These are phyloP conservation scores for Hyles vespertilio DNA, from an alignment of 1,140 invertebrate species.

Conservation along the genomic window DNA sequence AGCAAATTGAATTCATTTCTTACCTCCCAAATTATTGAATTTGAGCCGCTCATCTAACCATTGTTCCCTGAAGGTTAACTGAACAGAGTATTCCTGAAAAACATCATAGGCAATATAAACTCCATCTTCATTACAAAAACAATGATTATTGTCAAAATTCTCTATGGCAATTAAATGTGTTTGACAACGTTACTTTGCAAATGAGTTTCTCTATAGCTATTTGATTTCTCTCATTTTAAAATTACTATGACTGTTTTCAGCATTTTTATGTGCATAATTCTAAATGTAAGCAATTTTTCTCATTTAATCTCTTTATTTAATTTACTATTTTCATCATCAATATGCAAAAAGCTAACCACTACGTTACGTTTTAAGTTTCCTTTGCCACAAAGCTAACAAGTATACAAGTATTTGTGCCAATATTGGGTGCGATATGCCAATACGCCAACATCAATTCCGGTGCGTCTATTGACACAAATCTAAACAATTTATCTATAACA, in stretches of 20 bases:
- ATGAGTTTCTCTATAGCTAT: too few species aligned
- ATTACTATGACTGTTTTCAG: too few species aligned
- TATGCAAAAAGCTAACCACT: too few species aligned
- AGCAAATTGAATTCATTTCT: slow-evolving; percentile 25
- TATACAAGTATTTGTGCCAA: slow-evolving; percentile 24
- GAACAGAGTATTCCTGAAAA: slow-evolving; percentile 94
- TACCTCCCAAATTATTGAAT: slow-evolving; percentile 91
- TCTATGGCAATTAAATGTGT: too few species aligned
- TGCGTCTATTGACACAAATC: slow-evolving; percentile 32
- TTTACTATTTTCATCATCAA: too few species aligned
- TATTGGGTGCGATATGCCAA: slow-evolving; percentile 9
- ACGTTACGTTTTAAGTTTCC: slow-evolving; percentile 2
- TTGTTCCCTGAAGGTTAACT: slow-evolving; percentile 96
- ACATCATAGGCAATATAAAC: slow-evolving; percentile 15
- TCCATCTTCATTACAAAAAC: not conserved
- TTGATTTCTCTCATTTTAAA: too few species aligned
- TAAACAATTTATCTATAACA: slow-evolving; percentile 17
- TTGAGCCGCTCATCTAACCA: slow-evolving; percentile 95
- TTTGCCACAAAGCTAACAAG: slow-evolving; percentile 26
- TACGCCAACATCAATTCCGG: not conserved
- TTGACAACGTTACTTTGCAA: too few species aligned
- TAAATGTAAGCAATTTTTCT: too few species aligned
- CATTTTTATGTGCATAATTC: too few species aligned
- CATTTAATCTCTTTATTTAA: too few species aligned
- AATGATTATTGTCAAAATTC: not conserved